phyloP scores from a whole-genome alignment of 2,888 invertebrate genomes.

The Pterostichus madidus region DNA sequence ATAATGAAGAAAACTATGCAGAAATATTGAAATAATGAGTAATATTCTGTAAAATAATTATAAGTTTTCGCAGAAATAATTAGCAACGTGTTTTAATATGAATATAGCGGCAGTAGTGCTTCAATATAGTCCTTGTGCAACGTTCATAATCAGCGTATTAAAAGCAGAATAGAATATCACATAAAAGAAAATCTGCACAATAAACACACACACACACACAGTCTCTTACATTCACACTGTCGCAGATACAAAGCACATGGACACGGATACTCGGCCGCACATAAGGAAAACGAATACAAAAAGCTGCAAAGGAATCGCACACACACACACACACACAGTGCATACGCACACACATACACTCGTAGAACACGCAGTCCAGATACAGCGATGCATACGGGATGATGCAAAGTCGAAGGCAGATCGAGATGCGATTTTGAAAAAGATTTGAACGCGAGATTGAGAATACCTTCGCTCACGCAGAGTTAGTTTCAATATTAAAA shows the following conservation, averaged over 20 bases:
- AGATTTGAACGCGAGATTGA: constrained; percentile 13
- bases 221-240: too few species aligned
- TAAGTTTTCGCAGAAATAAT: constrained; percentile 37
- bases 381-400: constrained; percentile 17
- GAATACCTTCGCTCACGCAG: neutral
- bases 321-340: neutral
- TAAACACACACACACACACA: constrained; percentile 54
- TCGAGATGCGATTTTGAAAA: constrained; percentile 45
- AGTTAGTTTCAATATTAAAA: constrained; percentile 1
- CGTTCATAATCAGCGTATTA: constrained; percentile 55
- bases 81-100: constrained; percentile 24
- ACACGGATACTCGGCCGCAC: constrained; percentile 9
- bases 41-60: constrained; percentile 14
- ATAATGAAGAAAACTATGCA: neutral
- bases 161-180: constrained; percentile 54
- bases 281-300: constrained; percentile 40
- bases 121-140: constrained; percentile 34
- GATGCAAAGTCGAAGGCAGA: neutral
- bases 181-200: constrained; percentile 59
- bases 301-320: constrained; percentile 43
- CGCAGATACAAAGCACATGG: constrained; percentile 18
- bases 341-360: neutral
- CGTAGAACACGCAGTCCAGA: constrained; percentile 10
- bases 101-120: constrained; percentile 18
- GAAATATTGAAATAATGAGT: too few species aligned